Evolutionary conservation across 2,113 vertebrate genomes (phyloP).

Genomic region (Sakesphorus luctuosus): DNA sequence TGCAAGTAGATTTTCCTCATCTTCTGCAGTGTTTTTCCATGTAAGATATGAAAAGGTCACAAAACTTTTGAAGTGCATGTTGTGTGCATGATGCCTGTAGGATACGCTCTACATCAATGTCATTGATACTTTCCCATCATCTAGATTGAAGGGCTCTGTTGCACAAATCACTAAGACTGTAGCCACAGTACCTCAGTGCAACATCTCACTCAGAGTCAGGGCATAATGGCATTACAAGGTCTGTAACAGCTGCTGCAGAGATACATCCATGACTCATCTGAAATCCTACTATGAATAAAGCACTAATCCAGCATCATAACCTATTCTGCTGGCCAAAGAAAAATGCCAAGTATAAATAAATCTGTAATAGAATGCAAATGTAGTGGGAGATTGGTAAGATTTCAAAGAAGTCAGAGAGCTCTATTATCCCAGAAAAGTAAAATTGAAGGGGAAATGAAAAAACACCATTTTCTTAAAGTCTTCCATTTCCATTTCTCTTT

Average conservation of each 20-base stretch:
- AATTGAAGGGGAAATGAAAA: not conserved
- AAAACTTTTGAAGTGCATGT: not conserved
- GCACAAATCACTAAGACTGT: not conserved
- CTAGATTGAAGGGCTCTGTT: not conserved
- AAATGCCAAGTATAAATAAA: conserved; percentile 42
- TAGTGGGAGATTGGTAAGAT: not conserved
- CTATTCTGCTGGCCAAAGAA: conserved; percentile 9
- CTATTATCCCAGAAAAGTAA: not conserved
- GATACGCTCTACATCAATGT: not conserved
- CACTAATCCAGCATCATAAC: conserved; percentile 26
- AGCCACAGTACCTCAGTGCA: not conserved
- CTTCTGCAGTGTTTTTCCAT: not conserved
- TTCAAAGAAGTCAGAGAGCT: not conserved
- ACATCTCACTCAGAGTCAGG: conserved; percentile 22
- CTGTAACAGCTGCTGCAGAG: conserved; percentile 57
- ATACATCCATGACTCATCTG: conserved; percentile 47
- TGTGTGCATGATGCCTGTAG: not conserved
- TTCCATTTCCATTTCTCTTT: not conserved
- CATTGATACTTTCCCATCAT: not conserved
- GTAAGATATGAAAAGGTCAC: not conserved
- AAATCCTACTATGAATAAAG: conserved; percentile 52
- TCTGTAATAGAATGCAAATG: not conserved
- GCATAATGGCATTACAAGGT: conserved; percentile 52
- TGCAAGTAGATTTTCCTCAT: not conserved
- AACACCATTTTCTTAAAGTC: not conserved